phyloP scores from a whole-genome alignment of 1,140 invertebrate species.

The Yoshiicerus persimilis region DNA sequence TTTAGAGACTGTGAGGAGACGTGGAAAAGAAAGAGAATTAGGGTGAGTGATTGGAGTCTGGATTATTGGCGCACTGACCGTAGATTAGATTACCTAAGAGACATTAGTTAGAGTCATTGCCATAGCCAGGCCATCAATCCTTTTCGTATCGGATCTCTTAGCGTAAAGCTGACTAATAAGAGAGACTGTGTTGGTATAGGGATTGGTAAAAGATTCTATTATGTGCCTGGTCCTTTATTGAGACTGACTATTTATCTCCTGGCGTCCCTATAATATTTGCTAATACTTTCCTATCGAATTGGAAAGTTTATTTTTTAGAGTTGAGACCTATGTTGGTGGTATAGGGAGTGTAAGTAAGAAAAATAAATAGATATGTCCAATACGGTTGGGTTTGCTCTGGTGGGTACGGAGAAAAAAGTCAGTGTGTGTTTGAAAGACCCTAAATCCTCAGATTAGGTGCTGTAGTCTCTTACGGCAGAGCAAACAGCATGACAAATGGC shows the following conservation, averaged over 20 bases:
- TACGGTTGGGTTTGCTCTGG: background rate
- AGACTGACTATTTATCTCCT: background rate
- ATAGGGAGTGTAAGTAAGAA: background rate
- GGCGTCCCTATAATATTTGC: background rate
- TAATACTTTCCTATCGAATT: background rate
- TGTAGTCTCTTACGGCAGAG: background rate
- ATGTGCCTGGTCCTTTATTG: background rate
- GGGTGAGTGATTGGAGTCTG: background rate
- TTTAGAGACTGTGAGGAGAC: background rate
- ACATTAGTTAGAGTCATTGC: background rate
- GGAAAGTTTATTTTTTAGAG: background rate
- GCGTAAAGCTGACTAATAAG: background rate
- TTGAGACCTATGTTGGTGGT: background rate
- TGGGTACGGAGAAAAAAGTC: background rate
- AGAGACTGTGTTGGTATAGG: background rate
- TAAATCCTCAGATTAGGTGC: background rate
- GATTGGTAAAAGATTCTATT: background rate
- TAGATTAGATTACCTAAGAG: background rate
- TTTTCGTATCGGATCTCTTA: background rate
- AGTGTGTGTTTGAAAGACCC: background rate
- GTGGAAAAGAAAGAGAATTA: background rate
- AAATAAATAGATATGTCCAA: background rate
- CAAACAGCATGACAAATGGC: background rate
- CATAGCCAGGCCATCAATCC: background rate
- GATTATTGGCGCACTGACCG: background rate